Conservation (phyloP, 2,113 vertebrate species). For the Callipepla squamata region DNA sequence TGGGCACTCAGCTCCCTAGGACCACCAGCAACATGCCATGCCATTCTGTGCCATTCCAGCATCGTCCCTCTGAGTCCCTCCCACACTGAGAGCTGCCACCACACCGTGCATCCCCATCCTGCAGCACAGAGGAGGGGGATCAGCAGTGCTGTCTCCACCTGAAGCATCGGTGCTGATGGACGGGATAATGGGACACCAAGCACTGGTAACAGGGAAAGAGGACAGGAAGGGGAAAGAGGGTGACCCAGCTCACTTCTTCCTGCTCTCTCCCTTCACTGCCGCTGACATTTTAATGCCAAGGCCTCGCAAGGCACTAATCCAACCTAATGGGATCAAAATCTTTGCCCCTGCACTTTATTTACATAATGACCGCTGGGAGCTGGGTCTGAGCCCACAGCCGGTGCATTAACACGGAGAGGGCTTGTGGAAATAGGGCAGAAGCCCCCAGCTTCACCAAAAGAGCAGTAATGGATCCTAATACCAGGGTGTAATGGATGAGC, state of each 20-base stretch:
- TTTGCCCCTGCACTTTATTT: constrained; percentile 66
- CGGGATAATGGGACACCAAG: not conserved
- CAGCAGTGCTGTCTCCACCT: not conserved
- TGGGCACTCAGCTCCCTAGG: not conserved
- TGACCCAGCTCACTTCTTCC: no score
- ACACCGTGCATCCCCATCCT: not conserved
- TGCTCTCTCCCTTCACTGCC: not conserved
- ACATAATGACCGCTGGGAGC: constrained; percentile 18
- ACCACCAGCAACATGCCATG: rapidly evolving
- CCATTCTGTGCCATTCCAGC: no score
- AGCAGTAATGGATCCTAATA: constrained; percentile 51
- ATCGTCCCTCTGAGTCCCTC: not conserved
- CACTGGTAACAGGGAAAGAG: not conserved
- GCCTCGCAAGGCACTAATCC: constrained; percentile 61
- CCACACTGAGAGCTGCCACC: not conserved
- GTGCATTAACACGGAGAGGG: not conserved
- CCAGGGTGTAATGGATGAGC: not conserved
- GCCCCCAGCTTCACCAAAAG: not conserved
- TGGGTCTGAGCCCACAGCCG: not conserved
- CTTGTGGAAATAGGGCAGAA: constrained; percentile 24
- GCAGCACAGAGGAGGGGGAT: not conserved
- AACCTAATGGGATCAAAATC: constrained; percentile 70
- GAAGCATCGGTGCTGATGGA: rapidly evolving
- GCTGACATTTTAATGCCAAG: not conserved
- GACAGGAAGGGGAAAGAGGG: not conserved